Percentiles rank a stretch among this genome's conserved stretches.
Conservation (phyloP, 2,113 vertebrate species). For the Rana temporaria region DNA sequence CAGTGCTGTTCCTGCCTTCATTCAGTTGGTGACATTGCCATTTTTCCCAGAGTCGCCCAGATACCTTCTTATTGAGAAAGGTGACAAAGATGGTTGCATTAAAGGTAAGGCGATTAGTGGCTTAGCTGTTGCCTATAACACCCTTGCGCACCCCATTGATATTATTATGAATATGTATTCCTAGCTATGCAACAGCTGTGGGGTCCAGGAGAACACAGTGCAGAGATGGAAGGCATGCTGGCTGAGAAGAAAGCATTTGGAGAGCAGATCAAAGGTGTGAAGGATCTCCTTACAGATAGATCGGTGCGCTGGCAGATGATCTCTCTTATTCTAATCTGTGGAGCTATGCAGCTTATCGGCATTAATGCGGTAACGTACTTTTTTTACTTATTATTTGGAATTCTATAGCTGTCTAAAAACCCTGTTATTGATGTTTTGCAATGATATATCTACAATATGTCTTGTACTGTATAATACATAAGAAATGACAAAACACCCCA, state of each 20-base stretch:
- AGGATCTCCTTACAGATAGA: conserved; percentile 72
- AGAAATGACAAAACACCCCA: no score
- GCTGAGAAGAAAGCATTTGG: conserved; percentile 70
- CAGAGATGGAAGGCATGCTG: conserved; percentile 79
- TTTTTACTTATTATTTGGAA: no score
- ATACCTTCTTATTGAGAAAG: conserved; percentile 79
- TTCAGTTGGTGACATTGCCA: conserved; percentile 78
- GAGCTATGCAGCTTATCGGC: conserved; percentile 73
- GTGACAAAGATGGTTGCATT: conserved; percentile 74
- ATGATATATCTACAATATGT: no score
- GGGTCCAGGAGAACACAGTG: conserved; percentile 71
- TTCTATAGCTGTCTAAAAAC: no score
- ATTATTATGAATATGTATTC: background rate
- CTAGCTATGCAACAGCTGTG: conserved; percentile 77
- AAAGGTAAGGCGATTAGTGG: conserved; percentile 66
- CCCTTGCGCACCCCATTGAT: no score
- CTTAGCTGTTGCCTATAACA: background rate
- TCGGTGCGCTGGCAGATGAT: conserved; percentile 74
- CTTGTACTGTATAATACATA: no score
- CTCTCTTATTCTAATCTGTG: conserved; percentile 63
- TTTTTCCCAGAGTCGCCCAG: conserved; percentile 84
- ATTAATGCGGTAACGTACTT: conserved; percentile 71
- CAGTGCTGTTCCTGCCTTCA: conserved; percentile 67
- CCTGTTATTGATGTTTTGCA: no score
- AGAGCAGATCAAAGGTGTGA: conserved; percentile 62